Evolutionary conservation across 2,113 vertebrate genomes (phyloP).

Genomic region (Dicentrarchus labrax): DNA sequence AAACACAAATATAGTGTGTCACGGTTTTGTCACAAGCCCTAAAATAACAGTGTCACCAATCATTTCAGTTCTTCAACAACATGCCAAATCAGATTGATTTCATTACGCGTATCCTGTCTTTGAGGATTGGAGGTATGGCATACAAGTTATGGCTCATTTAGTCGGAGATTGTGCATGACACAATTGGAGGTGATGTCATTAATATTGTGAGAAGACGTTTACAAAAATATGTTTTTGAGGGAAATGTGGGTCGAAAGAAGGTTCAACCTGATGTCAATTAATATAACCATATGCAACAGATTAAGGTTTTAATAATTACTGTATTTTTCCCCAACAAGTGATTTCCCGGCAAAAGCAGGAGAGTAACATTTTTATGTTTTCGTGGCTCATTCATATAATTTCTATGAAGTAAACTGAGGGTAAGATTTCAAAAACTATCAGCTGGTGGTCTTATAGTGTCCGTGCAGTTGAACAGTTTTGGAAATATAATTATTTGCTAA

Average conservation of each 20-base stretch:
- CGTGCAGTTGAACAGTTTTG: too few relatives aligned
- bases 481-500: too few relatives aligned
- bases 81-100: not conserved
- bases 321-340: not conserved
- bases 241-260: not conserved
- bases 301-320: not conserved
- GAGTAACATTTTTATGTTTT: not conserved
- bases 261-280: not conserved
- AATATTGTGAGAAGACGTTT: conserved; percentile 6
- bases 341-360: not conserved
- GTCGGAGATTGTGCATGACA: conserved; percentile 14
- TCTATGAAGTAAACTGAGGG: not conserved
- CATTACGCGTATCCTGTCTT: not conserved
- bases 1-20: not conserved
- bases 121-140: not conserved
- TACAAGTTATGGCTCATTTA: conserved; percentile 24
- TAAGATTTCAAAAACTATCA: not conserved
- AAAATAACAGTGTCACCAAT: not conserved
- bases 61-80: not conserved
- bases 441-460: not conserved
- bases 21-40: not conserved
- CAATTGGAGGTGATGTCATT: conserved; percentile 3
- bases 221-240: not conserved
- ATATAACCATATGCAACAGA: not conserved
- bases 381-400: not conserved